These are phyloP conservation scores for Acrobasis consociella DNA, from an alignment of 2,888 invertebrate species.

Conservation along the genomic window DNA sequence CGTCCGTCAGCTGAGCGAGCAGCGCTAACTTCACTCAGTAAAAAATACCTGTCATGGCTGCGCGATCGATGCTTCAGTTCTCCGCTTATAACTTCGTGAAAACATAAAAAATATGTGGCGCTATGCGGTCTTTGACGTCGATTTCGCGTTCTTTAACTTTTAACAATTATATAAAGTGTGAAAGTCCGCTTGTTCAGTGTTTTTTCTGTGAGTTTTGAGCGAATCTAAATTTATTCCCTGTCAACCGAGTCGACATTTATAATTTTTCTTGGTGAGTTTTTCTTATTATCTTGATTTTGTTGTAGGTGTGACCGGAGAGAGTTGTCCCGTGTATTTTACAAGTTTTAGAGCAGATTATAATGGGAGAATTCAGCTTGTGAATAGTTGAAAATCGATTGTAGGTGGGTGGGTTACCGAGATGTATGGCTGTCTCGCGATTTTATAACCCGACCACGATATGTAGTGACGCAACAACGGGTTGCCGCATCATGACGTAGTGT, in stretches of 20 bases:
- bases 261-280: constrained; percentile 72
- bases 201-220: constrained; percentile 72
- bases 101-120: constrained; percentile 73
- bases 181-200: constrained; percentile 60
- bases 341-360: constrained; percentile 42
- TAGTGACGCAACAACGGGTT: constrained; percentile 64
- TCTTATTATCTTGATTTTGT: constrained; percentile 43
- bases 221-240: constrained; percentile 77
- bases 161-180: constrained; percentile 57
- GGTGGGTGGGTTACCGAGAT: constrained; percentile 73
- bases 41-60: constrained; percentile 78
- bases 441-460: constrained; percentile 65
- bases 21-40: constrained; percentile 66
- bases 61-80: constrained; percentile 71
- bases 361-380: constrained; percentile 44
- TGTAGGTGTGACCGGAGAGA: constrained; percentile 38
- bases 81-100: constrained; percentile 67
- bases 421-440: constrained; percentile 53
- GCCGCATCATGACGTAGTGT: constrained; percentile 49
- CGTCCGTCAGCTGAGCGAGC: constrained; percentile 76
- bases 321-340: constrained; percentile 37
- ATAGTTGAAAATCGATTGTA: constrained; percentile 78
- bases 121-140: constrained; percentile 51
- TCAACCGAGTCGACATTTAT: constrained; percentile 63
- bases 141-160: constrained; percentile 46